Base-by-base conservation (phyloP, 1,140 invertebrate species). In the Rhagoletis zephyria region DNA sequence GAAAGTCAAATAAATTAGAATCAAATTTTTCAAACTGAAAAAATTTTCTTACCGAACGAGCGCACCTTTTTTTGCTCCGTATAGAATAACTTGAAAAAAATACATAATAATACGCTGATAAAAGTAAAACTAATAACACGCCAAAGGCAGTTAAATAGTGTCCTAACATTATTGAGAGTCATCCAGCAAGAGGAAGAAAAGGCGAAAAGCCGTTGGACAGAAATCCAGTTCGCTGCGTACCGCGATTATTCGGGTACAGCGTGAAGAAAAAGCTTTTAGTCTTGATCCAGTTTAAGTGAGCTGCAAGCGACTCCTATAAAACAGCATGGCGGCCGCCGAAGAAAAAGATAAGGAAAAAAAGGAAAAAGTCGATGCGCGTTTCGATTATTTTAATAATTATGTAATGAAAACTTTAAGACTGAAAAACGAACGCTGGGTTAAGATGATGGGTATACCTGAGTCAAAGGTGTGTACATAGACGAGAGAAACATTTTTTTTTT, bases 341-440 rank as follows among this genome's bases (percentile, higher is more conserved):
- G 81, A 87, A 51, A 86, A 87, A 16, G 87, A 87, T 30, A 86
- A 87, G 9, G 87, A 88, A 40, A 87, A 85, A n/a, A 70, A 85
- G 61, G 87, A 85, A 40, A 88, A 89, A 64, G 40, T 87, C 60
- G 93, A 94, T 89, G 89, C 89, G 56, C 88, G 93, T 40, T 88
- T 92, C 40, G 91, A 91, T 85, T 94, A 92, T 87, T 87, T 93
- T 7, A 90, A 92, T 87, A 92, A 92, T 87, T 94, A 94, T 89
- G 88, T 94, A 16, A 91, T 90, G 42, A 95, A 95, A 89, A 94
- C 95, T 1, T 91, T 95, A 88, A 94, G 94, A 90, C 89, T 96
- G 42, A 96, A 96, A 93, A 90, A 94, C 61, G 96, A 97, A 63
- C 95, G 95, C 93, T 97, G 96, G 95, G 92, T 92, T 45, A 96